Percentiles rank a stretch among this genome's conserved stretches.
Conservation (phyloP, 2,113 vertebrate genomes). For the Drymodes brunneopygia region DNA sequence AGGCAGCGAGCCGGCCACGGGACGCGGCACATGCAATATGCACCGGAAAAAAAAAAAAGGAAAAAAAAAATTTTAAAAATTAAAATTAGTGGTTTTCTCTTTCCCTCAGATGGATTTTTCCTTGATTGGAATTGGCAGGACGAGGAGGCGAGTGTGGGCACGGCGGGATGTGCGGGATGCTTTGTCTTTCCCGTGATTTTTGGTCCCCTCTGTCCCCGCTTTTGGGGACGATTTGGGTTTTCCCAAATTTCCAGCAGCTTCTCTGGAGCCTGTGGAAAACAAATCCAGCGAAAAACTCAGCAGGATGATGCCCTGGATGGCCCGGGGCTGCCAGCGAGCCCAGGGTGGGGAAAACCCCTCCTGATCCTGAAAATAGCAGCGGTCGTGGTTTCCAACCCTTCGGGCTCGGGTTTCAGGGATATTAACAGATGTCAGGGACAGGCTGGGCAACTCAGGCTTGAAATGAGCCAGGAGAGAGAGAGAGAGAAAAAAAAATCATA, state of each 20-base stretch:
- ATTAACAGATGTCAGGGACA: background rate
- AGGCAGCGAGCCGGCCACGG: background rate
- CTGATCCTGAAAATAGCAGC: background rate
- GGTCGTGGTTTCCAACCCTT: background rate
- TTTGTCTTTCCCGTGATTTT: background rate
- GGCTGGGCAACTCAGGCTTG: background rate
- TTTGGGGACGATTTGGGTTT: background rate
- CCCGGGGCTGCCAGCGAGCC: background rate
- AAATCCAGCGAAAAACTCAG: background rate
- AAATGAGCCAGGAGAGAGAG: background rate
- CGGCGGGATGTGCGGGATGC: rapidly evolving
- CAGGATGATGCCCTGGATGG: rapidly evolving
- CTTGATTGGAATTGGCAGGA: background rate
- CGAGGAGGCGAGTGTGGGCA: background rate
- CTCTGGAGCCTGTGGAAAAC: background rate
- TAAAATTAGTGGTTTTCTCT: background rate
- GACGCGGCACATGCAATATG: background rate
- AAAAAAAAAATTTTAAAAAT: background rate
- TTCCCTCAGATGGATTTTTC: background rate
- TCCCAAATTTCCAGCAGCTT: background rate
- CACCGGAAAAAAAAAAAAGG: rapidly evolving
- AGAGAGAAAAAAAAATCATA: background rate
- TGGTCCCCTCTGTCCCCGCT: rapidly evolving
- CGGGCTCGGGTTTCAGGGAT: background rate
- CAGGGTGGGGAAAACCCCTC: background rate